Percentiles rank a stretch among this genome's conserved stretches.
These are phyloP conservation scores for Mamestra configurata DNA, from an alignment of 1,140 invertebrate species.

Conservation along the genomic window DNA sequence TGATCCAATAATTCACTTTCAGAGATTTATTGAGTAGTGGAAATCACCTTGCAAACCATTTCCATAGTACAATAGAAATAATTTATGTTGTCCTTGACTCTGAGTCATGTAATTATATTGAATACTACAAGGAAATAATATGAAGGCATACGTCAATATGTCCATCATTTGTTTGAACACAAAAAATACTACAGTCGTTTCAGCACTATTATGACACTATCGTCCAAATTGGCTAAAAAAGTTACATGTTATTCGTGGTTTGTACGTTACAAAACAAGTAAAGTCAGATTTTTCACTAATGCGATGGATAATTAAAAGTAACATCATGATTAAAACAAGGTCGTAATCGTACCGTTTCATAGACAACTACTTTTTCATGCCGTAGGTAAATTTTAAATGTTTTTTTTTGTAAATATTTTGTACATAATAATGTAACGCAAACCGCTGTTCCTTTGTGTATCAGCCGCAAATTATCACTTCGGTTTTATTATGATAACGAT, in stretches of 20 bases:
- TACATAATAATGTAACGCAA: slow-evolving; percentile 28
- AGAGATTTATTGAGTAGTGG: slow-evolving; percentile 40
- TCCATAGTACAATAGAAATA: slow-evolving; percentile 62
- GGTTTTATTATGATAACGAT: slow-evolving; percentile 64
- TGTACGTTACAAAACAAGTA: not conserved
- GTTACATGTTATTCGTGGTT: not conserved
- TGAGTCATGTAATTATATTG: slow-evolving; percentile 63
- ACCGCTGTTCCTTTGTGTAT: slow-evolving; percentile 45
- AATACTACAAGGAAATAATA: slow-evolving; percentile 41
- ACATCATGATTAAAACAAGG: slow-evolving; percentile 37
- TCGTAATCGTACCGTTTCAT: slow-evolving; percentile 26
- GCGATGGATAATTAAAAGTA: slow-evolving; percentile 24
- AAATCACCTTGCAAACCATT: slow-evolving; percentile 65
- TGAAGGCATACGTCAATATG: slow-evolving; percentile 25
- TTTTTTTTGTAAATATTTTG: slow-evolving; percentile 11
- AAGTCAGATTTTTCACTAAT: slow-evolving; percentile 9
- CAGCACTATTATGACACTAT: not conserved
- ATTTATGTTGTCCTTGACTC: slow-evolving; percentile 69
- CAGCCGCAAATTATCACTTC: slow-evolving; percentile 65
- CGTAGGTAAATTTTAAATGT: not conserved
- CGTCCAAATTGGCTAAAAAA: slow-evolving; percentile 1
- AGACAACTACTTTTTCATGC: not conserved
- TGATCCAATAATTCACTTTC: not conserved
- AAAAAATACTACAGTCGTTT: slow-evolving; percentile 12
- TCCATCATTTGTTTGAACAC: slow-evolving; percentile 38